Evolutionary conservation across 1,140 invertebrate species (phyloP).

Genomic region (Drosophila albomicans): DNA sequence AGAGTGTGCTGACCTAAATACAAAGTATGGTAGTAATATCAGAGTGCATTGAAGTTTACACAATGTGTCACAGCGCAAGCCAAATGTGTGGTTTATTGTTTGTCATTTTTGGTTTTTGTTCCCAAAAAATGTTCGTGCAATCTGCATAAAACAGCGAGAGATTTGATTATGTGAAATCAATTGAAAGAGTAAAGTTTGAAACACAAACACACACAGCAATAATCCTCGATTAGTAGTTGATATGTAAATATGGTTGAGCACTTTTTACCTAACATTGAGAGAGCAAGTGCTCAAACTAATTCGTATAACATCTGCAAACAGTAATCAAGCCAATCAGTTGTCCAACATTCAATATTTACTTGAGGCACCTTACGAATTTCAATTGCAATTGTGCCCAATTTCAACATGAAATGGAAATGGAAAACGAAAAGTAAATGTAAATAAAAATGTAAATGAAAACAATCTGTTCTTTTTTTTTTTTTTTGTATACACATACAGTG

Average conservation of each 20-base stretch:
- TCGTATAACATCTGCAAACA: not conserved
- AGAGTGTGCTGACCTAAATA: not conserved
- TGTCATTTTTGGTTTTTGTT: not conserved
- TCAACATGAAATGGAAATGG: conserved; percentile 1
- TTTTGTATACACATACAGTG: not conserved
- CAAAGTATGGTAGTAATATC: not conserved
- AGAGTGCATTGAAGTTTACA: not conserved
- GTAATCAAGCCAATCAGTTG: conserved; percentile 1
- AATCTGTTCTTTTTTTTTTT: not conserved
- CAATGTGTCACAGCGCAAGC: conserved; percentile 5
- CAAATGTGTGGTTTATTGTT: conserved; percentile 4
- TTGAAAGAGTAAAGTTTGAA: not conserved
- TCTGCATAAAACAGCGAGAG: not conserved
- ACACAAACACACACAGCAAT: not conserved
- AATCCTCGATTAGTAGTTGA: not conserved
- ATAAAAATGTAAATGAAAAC: conserved; percentile 22
- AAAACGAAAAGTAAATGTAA: conserved; percentile 5
- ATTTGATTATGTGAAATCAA: conserved; percentile 8
- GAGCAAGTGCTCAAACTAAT: not conserved
- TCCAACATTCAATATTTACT: conserved; percentile 9
- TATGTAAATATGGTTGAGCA: not conserved
- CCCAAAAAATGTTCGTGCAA: not conserved
- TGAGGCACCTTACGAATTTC: conserved; percentile 11
- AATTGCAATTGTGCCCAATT: conserved; percentile 1
- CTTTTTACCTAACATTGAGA: not conserved